Base-by-base conservation (phyloP, 2,797 vertebrate genomes). In the Hirundo rustica region DNA sequence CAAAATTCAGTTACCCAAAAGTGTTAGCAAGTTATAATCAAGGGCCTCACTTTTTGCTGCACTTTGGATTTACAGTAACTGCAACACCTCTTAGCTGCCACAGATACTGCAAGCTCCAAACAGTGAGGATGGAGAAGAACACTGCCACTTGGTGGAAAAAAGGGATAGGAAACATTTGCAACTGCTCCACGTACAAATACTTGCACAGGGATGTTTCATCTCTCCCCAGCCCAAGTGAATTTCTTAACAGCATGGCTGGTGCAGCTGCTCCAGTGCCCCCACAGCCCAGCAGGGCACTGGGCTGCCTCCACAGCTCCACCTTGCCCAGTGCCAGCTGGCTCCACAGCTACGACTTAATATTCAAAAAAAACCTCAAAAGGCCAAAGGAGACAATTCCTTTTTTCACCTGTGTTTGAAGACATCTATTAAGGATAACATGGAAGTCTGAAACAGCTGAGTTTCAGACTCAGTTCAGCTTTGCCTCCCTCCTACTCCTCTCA, bases 91-190 rank as follows among this genome's bases (percentile, higher is more conserved):
- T 14, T 16, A 22, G 47, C 15, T 82, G n/a, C 50, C 45, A 70
- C 4, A 91, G 73, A 51, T 29, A 48, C 8, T 71, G 73, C 40
- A 32, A 85, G 65, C 82, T 70, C 50, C 58, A 36, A 70, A 32
- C 53, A 64, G 15, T 0, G 12, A 62, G 83, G 81, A 83, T 68
- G 1, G 5, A 88, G 85, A 70, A 86, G 89, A 90, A 96, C 80
- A 97, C 85, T 94, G 97, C 97, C 97, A 94, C 88, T 97, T 83
- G 70, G 92, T 97, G 97, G 97, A 88, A 53, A 60, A 86, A 32
- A 2, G 10, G 22, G 47, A 85, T 8, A 96, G 44, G 48, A 92
- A 88, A 92, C 42, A 74, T 54, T 34, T 86, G 34, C 38, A 84
- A 36, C 23, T 44, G 44, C 75, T 86, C 13, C 55, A 51, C 61